A percentile compares a stretch with the other conserved stretches of the same genome.
Conservation (phyloP, 2,113 vertebrate species). For the Cathartes aura region DNA sequence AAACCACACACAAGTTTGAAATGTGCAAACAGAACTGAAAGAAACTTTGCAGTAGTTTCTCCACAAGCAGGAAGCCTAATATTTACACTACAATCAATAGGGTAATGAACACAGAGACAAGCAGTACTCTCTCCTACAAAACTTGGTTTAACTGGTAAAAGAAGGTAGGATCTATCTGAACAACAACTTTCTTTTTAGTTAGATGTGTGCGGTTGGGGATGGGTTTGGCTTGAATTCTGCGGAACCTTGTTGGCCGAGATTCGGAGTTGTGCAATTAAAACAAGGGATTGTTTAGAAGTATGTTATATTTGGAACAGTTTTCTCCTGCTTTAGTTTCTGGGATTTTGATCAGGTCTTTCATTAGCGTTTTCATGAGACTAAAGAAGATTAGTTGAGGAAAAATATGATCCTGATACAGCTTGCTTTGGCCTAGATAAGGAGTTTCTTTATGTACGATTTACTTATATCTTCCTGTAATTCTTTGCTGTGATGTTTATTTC, state of each 20-base stretch:
- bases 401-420: background rate
- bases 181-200: background rate
- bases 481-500: background rate
- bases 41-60: conserved; percentile 69
- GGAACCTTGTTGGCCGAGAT: background rate
- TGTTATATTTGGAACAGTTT: background rate
- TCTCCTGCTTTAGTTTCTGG: background rate
- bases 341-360: background rate
- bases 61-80: conserved; percentile 76
- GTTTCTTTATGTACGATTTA: background rate
- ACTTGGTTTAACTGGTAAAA: conserved; percentile 48
- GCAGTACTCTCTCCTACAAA: conserved; percentile 46
- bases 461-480: background rate
- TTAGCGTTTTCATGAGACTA: background rate
- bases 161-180: conserved; percentile 37
- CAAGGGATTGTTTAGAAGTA: background rate
- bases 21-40: conserved; percentile 75
- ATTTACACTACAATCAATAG: conserved; percentile 77
- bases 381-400: background rate
- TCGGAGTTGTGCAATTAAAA: background rate
- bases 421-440: background rate
- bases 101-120: conserved; percentile 33
- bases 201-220: background rate
- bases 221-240: conserved; percentile 39
- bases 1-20: conserved; percentile 55